Percentiles rank a stretch among this genome's conserved stretches.
These are phyloP conservation scores for Quadroppia sp. DNA, from an alignment of 2,888 invertebrate genomes.

Conservation along the genomic window DNA sequence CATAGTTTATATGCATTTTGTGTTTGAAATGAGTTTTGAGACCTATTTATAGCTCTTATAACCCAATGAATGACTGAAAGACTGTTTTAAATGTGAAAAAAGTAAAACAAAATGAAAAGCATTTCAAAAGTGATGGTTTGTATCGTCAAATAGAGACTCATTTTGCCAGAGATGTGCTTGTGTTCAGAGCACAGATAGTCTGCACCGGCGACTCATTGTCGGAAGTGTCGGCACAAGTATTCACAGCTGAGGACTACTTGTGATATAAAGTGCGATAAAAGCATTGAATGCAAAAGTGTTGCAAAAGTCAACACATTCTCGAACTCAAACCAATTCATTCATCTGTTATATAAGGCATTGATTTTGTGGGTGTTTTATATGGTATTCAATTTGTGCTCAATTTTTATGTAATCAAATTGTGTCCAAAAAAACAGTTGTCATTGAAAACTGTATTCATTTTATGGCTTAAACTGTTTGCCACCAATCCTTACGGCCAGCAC, in stretches of 20 bases:
- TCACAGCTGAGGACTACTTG: too few species aligned
- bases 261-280: too few species aligned
- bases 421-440: too few species aligned
- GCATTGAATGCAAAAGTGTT: not conserved
- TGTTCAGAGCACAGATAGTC: too few species aligned
- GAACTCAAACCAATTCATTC: not conserved
- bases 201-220: too few species aligned
- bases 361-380: slow-evolving; percentile 16
- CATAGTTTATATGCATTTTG: not conserved
- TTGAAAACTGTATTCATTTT: too few species aligned
- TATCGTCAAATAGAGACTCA: not conserved
- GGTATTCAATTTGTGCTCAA: not conserved
- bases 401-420: not conserved
- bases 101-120: not conserved
- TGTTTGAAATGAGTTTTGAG: not conserved
- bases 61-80: not conserved
- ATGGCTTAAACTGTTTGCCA: too few species aligned
- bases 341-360: not conserved
- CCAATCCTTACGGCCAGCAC: too few species aligned
- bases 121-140: not conserved
- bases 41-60: slow-evolving; percentile 14
- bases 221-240: not conserved
- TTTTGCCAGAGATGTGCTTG: too few species aligned
- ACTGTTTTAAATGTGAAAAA: not conserved
- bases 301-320: not conserved